Conservation (phyloP, 2,113 vertebrate species). For the Falcunculus frontatus region DNA sequence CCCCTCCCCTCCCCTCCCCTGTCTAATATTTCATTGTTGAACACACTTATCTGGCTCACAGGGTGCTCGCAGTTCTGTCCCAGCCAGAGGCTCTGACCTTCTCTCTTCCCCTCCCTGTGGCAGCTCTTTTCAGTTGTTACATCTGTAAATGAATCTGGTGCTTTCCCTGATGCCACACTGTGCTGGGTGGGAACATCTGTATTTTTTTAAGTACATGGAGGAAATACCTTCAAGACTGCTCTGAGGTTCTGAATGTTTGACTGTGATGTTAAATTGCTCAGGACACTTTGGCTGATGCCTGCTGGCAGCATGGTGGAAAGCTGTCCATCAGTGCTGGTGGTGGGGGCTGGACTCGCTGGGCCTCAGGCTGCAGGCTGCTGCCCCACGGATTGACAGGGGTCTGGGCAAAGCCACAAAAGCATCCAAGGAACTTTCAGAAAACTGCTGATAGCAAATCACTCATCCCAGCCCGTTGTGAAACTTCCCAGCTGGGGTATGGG, state of each 20-base stretch:
- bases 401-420: not conserved
- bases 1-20: too few species aligned
- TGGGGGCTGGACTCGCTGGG: fast-evolving
- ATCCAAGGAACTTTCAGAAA: not conserved
- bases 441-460: not conserved
- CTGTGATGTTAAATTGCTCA: not conserved
- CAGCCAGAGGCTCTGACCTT: not conserved
- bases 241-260: not conserved
- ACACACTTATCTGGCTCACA: not conserved
- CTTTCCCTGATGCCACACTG: not conserved
- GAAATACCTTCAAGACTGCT: not conserved
- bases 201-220: not conserved
- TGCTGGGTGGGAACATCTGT: not conserved
- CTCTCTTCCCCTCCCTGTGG: not conserved
- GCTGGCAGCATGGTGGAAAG: not conserved
- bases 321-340: too few species aligned
- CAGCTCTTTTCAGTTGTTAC: not conserved
- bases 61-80: not conserved
- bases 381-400: not conserved
- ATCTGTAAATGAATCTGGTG: not conserved
- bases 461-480: fast-evolving
- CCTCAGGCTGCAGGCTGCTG: not conserved
- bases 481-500: not conserved
- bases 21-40: not conserved
- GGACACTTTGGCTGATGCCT: not conserved